Evolutionary conservation across 2,113 vertebrate species (phyloP).

Genomic region (Catharus minimus): DNA sequence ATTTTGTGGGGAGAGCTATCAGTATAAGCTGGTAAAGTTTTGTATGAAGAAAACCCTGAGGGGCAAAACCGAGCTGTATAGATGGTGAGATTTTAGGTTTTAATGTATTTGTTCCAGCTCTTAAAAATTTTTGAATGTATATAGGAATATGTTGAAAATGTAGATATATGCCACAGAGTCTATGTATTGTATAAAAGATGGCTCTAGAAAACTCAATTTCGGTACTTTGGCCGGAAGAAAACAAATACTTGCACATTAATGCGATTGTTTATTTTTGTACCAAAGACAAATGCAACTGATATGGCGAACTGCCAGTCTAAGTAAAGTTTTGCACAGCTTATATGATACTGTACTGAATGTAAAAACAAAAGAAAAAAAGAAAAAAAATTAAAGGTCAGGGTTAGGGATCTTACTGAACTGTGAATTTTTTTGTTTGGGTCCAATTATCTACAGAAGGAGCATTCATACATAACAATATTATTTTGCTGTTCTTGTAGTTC

Average conservation of each 20-base stretch:
- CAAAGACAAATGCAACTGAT: conserved; percentile 99
- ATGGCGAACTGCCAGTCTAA: conserved; percentile 98
- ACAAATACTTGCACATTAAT: conserved; percentile 98
- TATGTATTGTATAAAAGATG: conserved; percentile 98
- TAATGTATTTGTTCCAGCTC: conserved; percentile 91
- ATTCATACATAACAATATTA: conserved; percentile 83
- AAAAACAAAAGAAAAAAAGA: conserved; percentile 79
- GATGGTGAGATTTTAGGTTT: conserved; percentile 81
- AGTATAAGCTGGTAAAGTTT: conserved; percentile 80
- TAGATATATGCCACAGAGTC: conserved; percentile 99
- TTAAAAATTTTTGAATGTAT: conserved; percentile 95
- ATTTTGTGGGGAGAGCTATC: conserved; percentile 79
- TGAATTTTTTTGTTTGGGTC: conserved; percentile 98
- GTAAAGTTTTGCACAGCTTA: conserved; percentile 99
- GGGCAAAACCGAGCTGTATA: conserved; percentile 76
- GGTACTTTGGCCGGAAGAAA: conserved; percentile 86
- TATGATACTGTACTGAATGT: conserved; percentile 99
- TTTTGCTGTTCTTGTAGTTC: conserved; percentile 81
- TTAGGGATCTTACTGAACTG: conserved; percentile 98
- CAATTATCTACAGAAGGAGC: conserved; percentile 98
- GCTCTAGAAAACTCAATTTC: conserved; percentile 91
- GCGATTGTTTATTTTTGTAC: conserved; percentile 98
- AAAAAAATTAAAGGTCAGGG: conserved; percentile 85
- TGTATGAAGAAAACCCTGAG: conserved; percentile 81
- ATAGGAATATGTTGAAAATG: conserved; percentile 95